Evolutionary conservation across 2,797 vertebrate species (phyloP).

Genomic region (Myotis planiceps): DNA sequence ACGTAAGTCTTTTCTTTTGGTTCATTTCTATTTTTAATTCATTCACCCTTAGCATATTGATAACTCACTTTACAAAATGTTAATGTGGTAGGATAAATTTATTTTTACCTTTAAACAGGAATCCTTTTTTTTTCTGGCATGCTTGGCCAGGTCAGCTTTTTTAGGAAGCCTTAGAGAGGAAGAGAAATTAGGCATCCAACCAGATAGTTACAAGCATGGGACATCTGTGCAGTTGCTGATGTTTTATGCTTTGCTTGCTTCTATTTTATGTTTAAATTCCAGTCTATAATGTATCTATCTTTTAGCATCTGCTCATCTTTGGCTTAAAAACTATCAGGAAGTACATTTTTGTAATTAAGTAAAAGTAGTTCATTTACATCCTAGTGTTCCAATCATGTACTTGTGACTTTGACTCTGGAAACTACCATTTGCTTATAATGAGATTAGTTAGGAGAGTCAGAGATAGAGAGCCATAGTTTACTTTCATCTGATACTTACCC

Average conservation of each 20-base stretch:
- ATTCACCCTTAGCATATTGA: constrained; percentile 25
- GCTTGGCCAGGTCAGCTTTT: not conserved
- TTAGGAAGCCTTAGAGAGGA: not conserved
- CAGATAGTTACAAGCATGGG: not conserved
- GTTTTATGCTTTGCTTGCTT: not conserved
- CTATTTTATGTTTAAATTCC: constrained; percentile 13
- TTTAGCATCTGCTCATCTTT: not conserved
- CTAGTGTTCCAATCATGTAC: not conserved
- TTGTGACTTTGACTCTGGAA: constrained; percentile 41
- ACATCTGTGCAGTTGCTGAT: not conserved
- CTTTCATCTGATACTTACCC: not conserved
- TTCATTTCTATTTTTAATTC: constrained; percentile 23
- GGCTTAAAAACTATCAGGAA: constrained; percentile 15
- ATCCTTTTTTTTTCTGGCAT: not conserved
- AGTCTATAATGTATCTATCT: not conserved
- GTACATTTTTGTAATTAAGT: constrained; percentile 6
- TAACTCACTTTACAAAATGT: constrained; percentile 12
- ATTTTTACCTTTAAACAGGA: constrained; percentile 50
- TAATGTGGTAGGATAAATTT: constrained; percentile 2
- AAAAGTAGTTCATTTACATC: not conserved
- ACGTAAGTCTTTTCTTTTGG: not conserved
- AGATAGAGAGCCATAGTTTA: not conserved
- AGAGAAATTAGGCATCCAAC: not conserved
- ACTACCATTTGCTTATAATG: constrained; percentile 34
- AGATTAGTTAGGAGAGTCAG: not conserved